Base-by-base conservation (phyloP, 2,888 invertebrate species). In the Polyommatus icarus region DNA sequence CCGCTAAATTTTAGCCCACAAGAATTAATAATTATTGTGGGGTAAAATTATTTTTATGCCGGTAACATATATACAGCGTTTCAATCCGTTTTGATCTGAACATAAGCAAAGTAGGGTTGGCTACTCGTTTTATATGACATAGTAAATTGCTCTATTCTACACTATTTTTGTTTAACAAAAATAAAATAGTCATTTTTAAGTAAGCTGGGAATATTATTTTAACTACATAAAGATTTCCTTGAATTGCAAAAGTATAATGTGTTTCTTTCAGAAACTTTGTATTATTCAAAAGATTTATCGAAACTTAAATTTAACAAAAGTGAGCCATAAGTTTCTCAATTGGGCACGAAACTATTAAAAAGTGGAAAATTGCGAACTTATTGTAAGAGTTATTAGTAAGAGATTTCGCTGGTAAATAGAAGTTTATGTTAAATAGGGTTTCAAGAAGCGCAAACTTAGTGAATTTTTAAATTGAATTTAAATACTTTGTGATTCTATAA, bases 381-480 rank as follows among this genome's bases (percentile, higher is more conserved):
- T 75, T 75, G 15, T 54, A 29, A 24, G 7, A 75, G 75, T 75
- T 24, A 75, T 75, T 75, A 75, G 54, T 75, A 50, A 73, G 50
- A 75, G 75, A 75, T 75, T 75, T 75, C 18, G 54, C 75, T 75
- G 54, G 75, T 54, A 75, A 75, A 75, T 75, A 54, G 3, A 54
- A 75, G 75, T 75, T 75, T 75, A 75, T 75, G 75, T 54, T 75
- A 75, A 75, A 75, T 75, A 50, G 7, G 29, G 29, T 75, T 75
- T 50, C 50, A 75, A 46, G 54, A 75, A 15, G 75, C 15, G 75
- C 20, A 50, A 75, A 75, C 54, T 75, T 6, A 29, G 54, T 18
- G 50, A 24, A 75, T 75, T 73, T 73, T 75, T 75, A 54, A 75
- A 75, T 50, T 75, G 15, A 75, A 75, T 50, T 75, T 75, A 10